phyloP scores from a whole-genome alignment of 2,888 invertebrate species.

The Melipona beecheii region DNA sequence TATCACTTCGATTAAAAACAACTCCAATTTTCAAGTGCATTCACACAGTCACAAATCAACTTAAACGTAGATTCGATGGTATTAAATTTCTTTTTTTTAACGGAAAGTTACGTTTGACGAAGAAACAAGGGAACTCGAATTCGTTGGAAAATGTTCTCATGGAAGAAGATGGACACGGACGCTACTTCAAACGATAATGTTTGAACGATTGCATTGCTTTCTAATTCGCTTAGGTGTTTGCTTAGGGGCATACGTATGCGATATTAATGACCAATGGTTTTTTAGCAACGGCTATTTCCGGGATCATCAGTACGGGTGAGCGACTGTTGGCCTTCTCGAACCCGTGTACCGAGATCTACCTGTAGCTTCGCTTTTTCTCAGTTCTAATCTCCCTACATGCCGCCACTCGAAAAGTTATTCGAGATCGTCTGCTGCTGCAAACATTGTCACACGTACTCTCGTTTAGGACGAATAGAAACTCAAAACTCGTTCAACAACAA shows the following conservation, averaged over 20 bases:
- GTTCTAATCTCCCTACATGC: slow-evolving; percentile 38
- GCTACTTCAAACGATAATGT: background rate
- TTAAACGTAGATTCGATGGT: background rate
- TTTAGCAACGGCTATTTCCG: slow-evolving; percentile 50
- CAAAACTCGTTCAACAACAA: background rate
- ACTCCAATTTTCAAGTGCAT: background rate
- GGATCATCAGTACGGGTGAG: slow-evolving; percentile 58
- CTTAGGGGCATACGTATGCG: background rate
- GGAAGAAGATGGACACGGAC: background rate
- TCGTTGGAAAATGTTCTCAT: background rate
- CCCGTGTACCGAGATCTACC: slow-evolving; percentile 53
- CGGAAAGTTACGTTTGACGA: background rate
- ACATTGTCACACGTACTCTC: background rate
- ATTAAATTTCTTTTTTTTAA: background rate
- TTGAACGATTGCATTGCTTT: background rate
- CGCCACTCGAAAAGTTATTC: slow-evolving; percentile 20
- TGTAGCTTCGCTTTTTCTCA: slow-evolving; percentile 49
- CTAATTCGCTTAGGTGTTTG: background rate
- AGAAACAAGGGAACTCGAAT: background rate
- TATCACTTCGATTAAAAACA: background rate
- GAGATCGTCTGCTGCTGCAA: slow-evolving; percentile 41
- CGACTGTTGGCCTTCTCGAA: slow-evolving; percentile 53
- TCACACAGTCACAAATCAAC: too few relatives aligned
- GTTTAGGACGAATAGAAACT: slow-evolving; percentile 4
- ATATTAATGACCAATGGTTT: slow-evolving; percentile 25